Percentiles rank a stretch among this genome's conserved stretches.
Conservation (phyloP, 2,888 invertebrate species). For the Pristionchus maxplancki region DNA sequence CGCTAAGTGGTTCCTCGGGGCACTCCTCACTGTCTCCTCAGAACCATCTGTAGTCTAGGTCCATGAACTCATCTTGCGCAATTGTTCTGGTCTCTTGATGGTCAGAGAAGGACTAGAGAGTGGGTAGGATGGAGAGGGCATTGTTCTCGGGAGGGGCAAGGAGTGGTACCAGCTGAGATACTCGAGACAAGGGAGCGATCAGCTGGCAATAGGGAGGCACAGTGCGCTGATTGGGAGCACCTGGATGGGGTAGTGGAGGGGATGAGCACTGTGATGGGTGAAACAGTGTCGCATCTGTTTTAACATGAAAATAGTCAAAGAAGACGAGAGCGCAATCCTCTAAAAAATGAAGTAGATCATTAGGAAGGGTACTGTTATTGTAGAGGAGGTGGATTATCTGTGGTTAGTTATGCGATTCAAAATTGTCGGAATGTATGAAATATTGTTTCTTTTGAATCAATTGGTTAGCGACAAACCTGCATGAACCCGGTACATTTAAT, state of each 20-base stretch:
- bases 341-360: no score
- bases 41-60: slow-evolving; percentile 9
- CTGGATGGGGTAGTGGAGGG: neutral
- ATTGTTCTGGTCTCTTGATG: neutral
- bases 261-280: neutral
- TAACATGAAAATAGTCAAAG: no score
- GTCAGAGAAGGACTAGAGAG: neutral
- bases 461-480: neutral
- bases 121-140: neutral
- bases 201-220: slow-evolving; percentile 27
- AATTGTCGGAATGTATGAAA: no score
- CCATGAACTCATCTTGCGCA: slow-evolving; percentile 24
- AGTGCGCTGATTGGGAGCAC: neutral
- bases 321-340: no score
- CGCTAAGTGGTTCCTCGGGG: slow-evolving; percentile 27
- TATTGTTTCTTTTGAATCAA: no score
- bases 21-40: neutral
- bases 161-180: slow-evolving; percentile 24
- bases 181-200: neutral
- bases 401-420: no score
- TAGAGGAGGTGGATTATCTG: no score
- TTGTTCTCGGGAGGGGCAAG: neutral
- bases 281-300: neutral
- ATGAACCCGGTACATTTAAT: neutral
- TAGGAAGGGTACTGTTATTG: no score